Conservation (phyloP, 2,113 vertebrate species). For the Xiphophorus couchianus region DNA sequence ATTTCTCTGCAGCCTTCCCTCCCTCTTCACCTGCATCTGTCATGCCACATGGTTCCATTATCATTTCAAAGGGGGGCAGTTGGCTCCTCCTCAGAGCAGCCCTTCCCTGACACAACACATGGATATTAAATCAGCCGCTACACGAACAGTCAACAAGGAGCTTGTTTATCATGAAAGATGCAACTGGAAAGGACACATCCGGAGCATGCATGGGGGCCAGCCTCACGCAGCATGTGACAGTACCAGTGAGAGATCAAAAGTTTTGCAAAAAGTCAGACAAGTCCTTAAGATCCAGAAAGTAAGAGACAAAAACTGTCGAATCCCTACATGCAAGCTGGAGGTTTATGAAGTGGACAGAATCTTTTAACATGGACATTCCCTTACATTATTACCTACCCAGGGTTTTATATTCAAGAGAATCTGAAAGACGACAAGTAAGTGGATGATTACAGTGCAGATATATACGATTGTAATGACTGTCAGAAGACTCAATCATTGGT, state of each 20-base stretch:
- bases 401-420: not conserved
- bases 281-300: not conserved
- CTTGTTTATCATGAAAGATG: conserved; percentile 50
- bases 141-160: conserved; percentile 54
- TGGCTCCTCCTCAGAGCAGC: conserved; percentile 39
- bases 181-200: conserved; percentile 44
- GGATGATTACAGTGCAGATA: not conserved
- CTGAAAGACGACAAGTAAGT: not conserved
- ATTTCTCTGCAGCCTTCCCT: not conserved
- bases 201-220: conserved; percentile 23
- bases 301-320: not conserved
- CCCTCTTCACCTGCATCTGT: conserved; percentile 56
- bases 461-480: not conserved
- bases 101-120: conserved; percentile 53
- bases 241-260: conserved; percentile 34
- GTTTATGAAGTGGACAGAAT: not conserved
- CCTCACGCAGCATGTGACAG: conserved; percentile 11
- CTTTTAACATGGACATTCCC: not conserved
- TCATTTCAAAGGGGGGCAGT: conserved; percentile 77
- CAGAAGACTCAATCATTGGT: not conserved
- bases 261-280: not conserved
- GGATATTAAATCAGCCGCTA: conserved; percentile 62
- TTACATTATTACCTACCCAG: not conserved
- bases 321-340: not conserved
- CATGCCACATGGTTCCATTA: conserved; percentile 71